These are phyloP conservation scores for Ypsolopha scabrella DNA, from an alignment of 2,888 invertebrate genomes.

Conservation along the genomic window DNA sequence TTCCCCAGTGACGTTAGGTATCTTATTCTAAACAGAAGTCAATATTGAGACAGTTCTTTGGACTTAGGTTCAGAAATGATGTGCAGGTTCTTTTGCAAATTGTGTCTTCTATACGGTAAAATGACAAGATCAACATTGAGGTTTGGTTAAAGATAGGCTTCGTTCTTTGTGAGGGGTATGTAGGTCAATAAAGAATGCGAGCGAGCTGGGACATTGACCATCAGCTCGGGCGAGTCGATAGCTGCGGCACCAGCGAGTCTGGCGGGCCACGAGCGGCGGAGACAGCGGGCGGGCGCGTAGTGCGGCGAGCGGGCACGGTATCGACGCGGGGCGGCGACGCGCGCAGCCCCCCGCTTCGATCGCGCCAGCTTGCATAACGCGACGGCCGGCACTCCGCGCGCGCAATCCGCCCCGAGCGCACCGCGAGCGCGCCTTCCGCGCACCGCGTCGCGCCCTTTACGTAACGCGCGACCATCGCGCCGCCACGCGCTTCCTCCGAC, in stretches of 20 bases:
- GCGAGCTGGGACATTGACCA: background rate
- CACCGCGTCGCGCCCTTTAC: constrained; percentile 63
- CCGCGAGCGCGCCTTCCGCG: constrained; percentile 57
- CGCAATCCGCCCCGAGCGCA: constrained; percentile 61
- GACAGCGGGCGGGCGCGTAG: constrained; percentile 27
- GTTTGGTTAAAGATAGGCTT: too few species aligned
- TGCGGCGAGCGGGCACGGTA: constrained; percentile 54
- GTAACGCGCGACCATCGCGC: constrained; percentile 56
- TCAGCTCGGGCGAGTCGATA: background rate
- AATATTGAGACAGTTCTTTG: too few species aligned
- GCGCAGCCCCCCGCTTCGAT: background rate
- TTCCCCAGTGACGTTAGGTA: too few species aligned
- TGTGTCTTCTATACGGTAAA: too few species aligned
- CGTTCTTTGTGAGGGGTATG: too few species aligned
- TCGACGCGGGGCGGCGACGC: constrained; percentile 29
- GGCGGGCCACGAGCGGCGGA: constrained; percentile 2
- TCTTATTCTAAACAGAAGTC: too few species aligned
- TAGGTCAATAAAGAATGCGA: background rate
- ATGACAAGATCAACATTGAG: too few species aligned
- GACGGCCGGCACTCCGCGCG: constrained; percentile 63
- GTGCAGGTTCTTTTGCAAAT: too few species aligned
- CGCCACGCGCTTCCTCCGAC: constrained; percentile 25
- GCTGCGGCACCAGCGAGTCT: constrained; percentile 11
- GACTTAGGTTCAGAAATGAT: too few species aligned
- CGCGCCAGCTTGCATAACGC: constrained; percentile 47